These are phyloP conservation scores for Troides helena DNA, from an alignment of 2,888 invertebrate species.

Conservation along the genomic window DNA sequence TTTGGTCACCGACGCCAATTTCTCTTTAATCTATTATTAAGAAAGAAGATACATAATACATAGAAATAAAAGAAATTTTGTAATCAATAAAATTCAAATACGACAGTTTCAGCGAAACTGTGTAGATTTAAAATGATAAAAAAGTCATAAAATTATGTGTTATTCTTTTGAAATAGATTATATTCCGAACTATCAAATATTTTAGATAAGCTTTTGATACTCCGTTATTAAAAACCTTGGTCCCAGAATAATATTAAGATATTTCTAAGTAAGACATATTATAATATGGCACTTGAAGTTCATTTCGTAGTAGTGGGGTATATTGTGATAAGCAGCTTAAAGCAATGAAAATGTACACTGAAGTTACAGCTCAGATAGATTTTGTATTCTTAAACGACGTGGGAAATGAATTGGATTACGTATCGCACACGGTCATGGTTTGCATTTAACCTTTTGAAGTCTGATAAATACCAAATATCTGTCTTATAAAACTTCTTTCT, in stretches of 20 bases:
- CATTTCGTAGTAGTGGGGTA: conserved; percentile 13
- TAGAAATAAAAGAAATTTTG: no score
- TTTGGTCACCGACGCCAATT: no score
- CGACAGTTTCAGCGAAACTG: no score
- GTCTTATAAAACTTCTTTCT: conserved; percentile 1
- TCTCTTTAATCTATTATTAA: no score
- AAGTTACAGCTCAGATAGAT: conserved; percentile 31
- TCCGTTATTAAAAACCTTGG: no score
- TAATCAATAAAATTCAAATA: no score
- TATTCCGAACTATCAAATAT: no score
- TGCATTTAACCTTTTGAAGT: conserved; percentile 9
- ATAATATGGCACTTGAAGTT: conserved; percentile 14
- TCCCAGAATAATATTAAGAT: conserved; percentile 33
- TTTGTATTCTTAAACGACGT: conserved; percentile 30
- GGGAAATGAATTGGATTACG: conserved; percentile 30
- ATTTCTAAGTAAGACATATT: conserved; percentile 24
- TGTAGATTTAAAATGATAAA: no score
- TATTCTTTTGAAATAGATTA: not conserved
- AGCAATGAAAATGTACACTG: conserved; percentile 30
- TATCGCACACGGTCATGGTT: not conserved
- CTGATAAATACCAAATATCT: conserved; percentile 5
- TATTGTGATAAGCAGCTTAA: conserved; percentile 30
- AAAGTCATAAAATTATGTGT: no score
- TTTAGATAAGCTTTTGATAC: not conserved
- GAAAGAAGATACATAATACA: no score